Evolutionary conservation across 2,888 invertebrate genomes (phyloP).

Genomic region (Callosobruchus maculatus): DNA sequence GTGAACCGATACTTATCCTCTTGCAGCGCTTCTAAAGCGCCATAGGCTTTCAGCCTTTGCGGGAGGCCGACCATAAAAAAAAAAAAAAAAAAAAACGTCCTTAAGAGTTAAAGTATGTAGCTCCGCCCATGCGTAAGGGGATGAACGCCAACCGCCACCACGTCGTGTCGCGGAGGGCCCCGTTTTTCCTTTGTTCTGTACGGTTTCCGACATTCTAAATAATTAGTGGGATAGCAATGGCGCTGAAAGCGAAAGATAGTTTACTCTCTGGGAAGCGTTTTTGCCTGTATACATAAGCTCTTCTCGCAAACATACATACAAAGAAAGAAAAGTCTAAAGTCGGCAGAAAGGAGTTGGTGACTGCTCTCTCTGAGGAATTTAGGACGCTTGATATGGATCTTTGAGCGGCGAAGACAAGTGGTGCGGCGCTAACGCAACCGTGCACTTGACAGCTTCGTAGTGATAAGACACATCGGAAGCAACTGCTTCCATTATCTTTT

Average conservation of each 20-base stretch:
- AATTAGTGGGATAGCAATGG: background rate
- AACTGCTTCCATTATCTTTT: too few relatives aligned
- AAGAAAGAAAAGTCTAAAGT: background rate
- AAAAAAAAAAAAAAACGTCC: too few relatives aligned
- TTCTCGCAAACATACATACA: background rate
- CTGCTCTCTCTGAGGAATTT: background rate
- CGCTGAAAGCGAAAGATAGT: background rate
- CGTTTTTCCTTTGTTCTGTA: background rate
- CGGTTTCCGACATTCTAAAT: background rate
- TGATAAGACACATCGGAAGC: too few relatives aligned
- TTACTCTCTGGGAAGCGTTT: background rate
- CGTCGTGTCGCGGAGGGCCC: background rate
- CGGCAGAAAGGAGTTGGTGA: background rate
- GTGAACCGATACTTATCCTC: too few relatives aligned
- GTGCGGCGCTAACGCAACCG: background rate
- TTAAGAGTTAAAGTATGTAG: too few relatives aligned
- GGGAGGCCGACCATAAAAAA: too few relatives aligned
- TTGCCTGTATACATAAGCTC: background rate
- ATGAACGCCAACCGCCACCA: background rate
- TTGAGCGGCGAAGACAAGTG: background rate
- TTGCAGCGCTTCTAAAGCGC: too few relatives aligned
- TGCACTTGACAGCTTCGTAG: too few relatives aligned
- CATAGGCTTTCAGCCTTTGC: too few relatives aligned
- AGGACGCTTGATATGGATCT: background rate
- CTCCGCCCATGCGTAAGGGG: background rate